A percentile compares a stretch with the other conserved stretches of the same genome.
Evolutionary conservation across 2,888 invertebrate species (phyloP).

Genomic region (Thysanoteuthis rhombus): DNA sequence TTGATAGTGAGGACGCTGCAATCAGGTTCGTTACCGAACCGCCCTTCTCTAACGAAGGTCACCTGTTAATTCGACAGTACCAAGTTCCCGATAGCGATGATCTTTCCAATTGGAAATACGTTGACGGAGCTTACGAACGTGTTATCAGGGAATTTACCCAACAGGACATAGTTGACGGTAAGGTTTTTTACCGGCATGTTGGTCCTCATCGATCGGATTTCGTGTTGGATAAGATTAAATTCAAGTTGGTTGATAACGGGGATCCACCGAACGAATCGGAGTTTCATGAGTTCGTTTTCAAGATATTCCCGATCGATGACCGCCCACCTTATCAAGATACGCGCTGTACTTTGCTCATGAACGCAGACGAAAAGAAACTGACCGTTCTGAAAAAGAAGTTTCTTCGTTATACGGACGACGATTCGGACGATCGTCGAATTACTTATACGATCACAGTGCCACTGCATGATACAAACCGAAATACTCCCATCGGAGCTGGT

Average conservation of each 20-base stretch:
- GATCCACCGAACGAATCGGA: slow-evolving; percentile 64
- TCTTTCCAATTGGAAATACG: slow-evolving; percentile 57
- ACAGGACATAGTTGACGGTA: slow-evolving; percentile 62
- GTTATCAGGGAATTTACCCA: slow-evolving; percentile 62
- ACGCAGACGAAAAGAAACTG: slow-evolving; percentile 61
- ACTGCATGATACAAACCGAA: slow-evolving; percentile 61
- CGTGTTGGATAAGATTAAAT: slow-evolving; percentile 56
- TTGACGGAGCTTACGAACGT: slow-evolving; percentile 61
- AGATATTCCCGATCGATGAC: slow-evolving; percentile 64
- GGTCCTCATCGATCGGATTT: slow-evolving; percentile 55
- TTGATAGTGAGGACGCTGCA: slow-evolving; percentile 63
- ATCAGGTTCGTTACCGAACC: slow-evolving; percentile 58
- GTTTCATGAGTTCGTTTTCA: slow-evolving; percentile 57
- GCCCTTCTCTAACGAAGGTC: slow-evolving; percentile 57
- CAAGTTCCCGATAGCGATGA: slow-evolving; percentile 43
- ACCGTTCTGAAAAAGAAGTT: slow-evolving; percentile 57
- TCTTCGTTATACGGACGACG: slow-evolving; percentile 61
- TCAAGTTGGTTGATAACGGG: slow-evolving; percentile 59
- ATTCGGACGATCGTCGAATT: slow-evolving; percentile 58
- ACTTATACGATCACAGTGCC: slow-evolving; percentile 52
- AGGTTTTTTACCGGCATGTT: slow-evolving; percentile 63
- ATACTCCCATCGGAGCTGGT: slow-evolving; percentile 58
- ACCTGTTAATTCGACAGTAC: slow-evolving; percentile 57
- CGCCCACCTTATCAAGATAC: slow-evolving; percentile 61
- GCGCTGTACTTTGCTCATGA: slow-evolving; percentile 57